These are phyloP conservation scores for Hyperoplus lanceolatus DNA, from an alignment of 2,797 vertebrate genomes.

Conservation along the genomic window DNA sequence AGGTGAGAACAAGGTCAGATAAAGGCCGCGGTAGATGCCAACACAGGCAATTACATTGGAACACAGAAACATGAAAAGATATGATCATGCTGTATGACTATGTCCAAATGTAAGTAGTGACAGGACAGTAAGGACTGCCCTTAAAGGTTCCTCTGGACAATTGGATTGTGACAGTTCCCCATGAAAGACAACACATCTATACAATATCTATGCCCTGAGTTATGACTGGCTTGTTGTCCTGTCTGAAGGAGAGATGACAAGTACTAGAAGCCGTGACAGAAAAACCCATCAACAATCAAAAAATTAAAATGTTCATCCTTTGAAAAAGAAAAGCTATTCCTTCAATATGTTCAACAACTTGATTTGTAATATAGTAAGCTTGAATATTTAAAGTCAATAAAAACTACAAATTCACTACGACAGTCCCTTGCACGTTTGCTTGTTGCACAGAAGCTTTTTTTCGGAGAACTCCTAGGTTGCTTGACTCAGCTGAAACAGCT, in stretches of 20 bases:
- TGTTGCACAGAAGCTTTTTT: neutral
- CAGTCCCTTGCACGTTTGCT: neutral
- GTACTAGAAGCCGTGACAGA: neutral
- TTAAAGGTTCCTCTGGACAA: neutral
- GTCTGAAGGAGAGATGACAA: neutral
- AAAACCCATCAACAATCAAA: conserved; percentile 11
- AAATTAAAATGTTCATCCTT: neutral
- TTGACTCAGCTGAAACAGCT: neutral
- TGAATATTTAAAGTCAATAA: conserved; percentile 14
- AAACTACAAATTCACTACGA: neutral
- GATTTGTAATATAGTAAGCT: conserved; percentile 11
- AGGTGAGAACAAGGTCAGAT: conserved; percentile 47
- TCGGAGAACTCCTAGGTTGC: neutral
- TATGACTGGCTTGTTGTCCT: neutral
- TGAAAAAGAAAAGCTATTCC: neutral
- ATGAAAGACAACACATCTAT: neutral
- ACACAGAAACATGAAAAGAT: neutral
- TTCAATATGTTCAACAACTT: neutral
- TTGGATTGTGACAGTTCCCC: neutral
- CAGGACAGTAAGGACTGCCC: neutral
- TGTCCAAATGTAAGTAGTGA: conserved; percentile 6
- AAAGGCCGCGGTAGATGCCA: conserved; percentile 37
- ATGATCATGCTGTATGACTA: neutral
- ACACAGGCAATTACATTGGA: neutral
- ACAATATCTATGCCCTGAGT: neutral